Base-by-base conservation (phyloP, 2,113 vertebrate species). In the Cyanoramphus novaezelandiae region DNA sequence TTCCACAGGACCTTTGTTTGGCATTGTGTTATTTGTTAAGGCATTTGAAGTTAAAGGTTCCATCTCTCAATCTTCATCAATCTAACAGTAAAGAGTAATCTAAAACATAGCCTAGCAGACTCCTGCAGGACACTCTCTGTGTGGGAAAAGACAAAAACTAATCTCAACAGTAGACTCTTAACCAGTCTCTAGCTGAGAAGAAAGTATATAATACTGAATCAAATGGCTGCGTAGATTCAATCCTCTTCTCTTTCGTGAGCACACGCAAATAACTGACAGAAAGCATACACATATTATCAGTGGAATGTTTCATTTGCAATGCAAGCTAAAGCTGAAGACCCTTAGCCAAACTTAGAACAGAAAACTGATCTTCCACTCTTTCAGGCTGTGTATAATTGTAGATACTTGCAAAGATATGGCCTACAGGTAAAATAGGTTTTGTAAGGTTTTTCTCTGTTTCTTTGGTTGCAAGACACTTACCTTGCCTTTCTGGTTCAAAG, bases 401-500 rank as follows among this genome's bases (percentile, higher is more conserved):
- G n/a, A 62, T 25, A 60, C 3, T 13, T 13, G 24, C 43, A 84
- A 71, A 93, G 39, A 84, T 39, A 11, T 33, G 27, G 7, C 35
- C 41, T 33, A 55, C 8, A 64, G 13, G 27, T 70, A 44, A 80
- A 68, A 55, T 1, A 18, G 15, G 20, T 80, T 55, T 50, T 75
- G 9, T 33, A 64, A 43, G 6, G 13, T 70, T 85, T 59, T 74
- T 17, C 46, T 77, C 43, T 10, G 2, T 46, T 80, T 21, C n/a
- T 41, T 70, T 37, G 25, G 50, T 86, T 91, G 76, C 47, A 29
- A 80, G 60, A 82, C 46, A 77, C 99, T 98, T 94, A 99, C 99
- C 99, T 99, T 99, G 83, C 98, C 99, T 91, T 97, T 99, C 94
- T 99, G 98, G 85, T 98, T 98, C 63, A 99, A 97, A 29, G 99